Percentiles rank a stretch among this genome's conserved stretches.
These are phyloP conservation scores for Cottoperca gobio DNA, from an alignment of 2,797 vertebrate genomes.

Conservation along the genomic window DNA sequence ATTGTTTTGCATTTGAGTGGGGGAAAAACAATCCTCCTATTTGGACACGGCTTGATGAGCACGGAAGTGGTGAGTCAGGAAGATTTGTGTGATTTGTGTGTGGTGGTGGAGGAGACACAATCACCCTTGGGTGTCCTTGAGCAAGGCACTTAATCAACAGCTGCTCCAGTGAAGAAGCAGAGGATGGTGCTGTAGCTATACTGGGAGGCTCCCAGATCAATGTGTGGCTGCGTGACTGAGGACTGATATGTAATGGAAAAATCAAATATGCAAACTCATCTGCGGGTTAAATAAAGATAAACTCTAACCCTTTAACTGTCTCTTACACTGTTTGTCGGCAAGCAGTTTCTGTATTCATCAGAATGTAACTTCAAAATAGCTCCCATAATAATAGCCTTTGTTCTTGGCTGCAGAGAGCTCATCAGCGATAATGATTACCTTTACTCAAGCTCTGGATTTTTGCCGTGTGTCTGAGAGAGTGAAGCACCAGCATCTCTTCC, in stretches of 20 bases:
- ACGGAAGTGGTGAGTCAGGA: constrained; percentile 19
- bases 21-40: too few species aligned
- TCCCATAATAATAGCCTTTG: constrained; percentile 41
- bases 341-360: constrained; percentile 30
- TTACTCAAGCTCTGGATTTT: constrained; percentile 12
- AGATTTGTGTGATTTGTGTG: not conserved
- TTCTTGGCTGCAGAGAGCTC: constrained; percentile 32
- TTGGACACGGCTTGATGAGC: constrained; percentile 1
- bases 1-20: too few species aligned
- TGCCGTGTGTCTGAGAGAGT: not conserved
- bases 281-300: not conserved
- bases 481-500: not conserved
- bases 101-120: constrained; percentile 3
- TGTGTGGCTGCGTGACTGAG: not conserved
- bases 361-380: constrained; percentile 37
- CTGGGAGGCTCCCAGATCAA: not conserved
- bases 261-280: constrained; percentile 1
- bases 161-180: constrained; percentile 32
- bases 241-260: too few species aligned
- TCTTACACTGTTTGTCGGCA: constrained; percentile 12
- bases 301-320: constrained; percentile 15
- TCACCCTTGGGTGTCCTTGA: constrained; percentile 52
- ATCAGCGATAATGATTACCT: constrained; percentile 60
- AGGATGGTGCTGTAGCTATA: not conserved
- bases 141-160: constrained; percentile 64